Percentiles rank a stretch among this genome's conserved stretches.
phyloP scores from a whole-genome alignment of 2,797 vertebrate species.

The Microctenopoma steveboyesi region DNA sequence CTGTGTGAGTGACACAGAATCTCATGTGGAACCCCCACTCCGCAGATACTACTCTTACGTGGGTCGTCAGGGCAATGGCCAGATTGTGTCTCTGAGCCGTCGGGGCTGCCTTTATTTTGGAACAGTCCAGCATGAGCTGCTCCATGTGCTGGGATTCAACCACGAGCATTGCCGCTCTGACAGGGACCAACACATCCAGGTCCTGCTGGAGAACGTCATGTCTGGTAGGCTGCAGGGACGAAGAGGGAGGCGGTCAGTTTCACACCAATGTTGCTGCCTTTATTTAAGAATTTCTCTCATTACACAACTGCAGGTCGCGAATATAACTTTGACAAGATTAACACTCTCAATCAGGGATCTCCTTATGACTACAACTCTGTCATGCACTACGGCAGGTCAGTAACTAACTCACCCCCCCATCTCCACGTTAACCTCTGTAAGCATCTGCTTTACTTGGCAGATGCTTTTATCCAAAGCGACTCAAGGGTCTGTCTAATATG shows the following conservation, averaged over 20 bases:
- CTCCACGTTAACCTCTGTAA: too few relatives aligned
- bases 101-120: constrained; percentile 53
- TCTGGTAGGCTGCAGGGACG: constrained; percentile 1
- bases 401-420: too few relatives aligned
- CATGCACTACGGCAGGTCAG: constrained; percentile 57
- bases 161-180: constrained; percentile 70
- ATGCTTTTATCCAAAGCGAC: too few relatives aligned
- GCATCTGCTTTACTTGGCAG: too few relatives aligned
- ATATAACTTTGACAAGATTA: constrained; percentile 55
- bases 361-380: constrained; percentile 57
- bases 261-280: neutral
- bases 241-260: neutral
- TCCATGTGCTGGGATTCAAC: constrained; percentile 70
- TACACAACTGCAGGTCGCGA: constrained; percentile 16
- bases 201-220: constrained; percentile 35
- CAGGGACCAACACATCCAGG: constrained; percentile 61
- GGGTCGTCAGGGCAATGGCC: constrained; percentile 22
- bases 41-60: constrained; percentile 41
- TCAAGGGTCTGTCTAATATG: too few relatives aligned
- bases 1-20: neutral
- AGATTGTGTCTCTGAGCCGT: constrained; percentile 42
- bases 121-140: constrained; percentile 69
- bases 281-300: neutral
- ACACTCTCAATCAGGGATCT: constrained; percentile 61
- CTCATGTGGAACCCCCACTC: neutral